Evolutionary conservation across 30 jellyfish, hydroid and myxozoan species (phyloP), one percentile per base, ranked within the genome.

Genomic region (Cassiopea xamachana): DNA sequence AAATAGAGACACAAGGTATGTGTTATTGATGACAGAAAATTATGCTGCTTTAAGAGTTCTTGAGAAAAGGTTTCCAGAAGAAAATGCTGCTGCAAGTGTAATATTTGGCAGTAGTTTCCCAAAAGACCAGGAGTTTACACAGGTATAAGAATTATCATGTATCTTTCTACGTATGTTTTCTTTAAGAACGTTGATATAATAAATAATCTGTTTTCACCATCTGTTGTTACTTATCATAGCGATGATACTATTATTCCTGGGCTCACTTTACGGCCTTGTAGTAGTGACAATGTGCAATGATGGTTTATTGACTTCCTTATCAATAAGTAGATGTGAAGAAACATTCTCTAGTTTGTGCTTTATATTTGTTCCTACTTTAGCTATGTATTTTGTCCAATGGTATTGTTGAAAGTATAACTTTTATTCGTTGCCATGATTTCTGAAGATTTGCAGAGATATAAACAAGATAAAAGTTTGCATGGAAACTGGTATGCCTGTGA

Each of bases 21-120:
- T 93, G 12, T 78, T 93, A 55, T 68, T 93, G 59, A 82, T 93
- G 97, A 93, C 98, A 2, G 97, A 93, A 60, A 89, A 93, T 70
- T 87, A 87, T 88, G 93, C 98, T 19, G 98, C 98, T 16, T 74
- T 93, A 64, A 92, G 94, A 18, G 93, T 88, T 16, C 87, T 93
- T 19, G 98, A 88, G 84, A 87, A 88, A 48, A 79, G 17, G 74
- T 88, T 81, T 43, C 94, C 90, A 14, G 82, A 83, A 39, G 89
- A 79, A 27, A 4, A 84, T 60, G 89, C 83, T 47, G 81, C 83
- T 12, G 88, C 89, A 5, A 75, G 76, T 77, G 96, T 93, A 51
- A 93, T 93, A 10, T 93, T 87, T 85, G 97, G 97, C 62, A 85
- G 94, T 71, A 92, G 97, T 73, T 87, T 93, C 73, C 98, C 98